Conservation (phyloP, 2,797 vertebrate species). For the Premnoplex brunnescens region DNA sequence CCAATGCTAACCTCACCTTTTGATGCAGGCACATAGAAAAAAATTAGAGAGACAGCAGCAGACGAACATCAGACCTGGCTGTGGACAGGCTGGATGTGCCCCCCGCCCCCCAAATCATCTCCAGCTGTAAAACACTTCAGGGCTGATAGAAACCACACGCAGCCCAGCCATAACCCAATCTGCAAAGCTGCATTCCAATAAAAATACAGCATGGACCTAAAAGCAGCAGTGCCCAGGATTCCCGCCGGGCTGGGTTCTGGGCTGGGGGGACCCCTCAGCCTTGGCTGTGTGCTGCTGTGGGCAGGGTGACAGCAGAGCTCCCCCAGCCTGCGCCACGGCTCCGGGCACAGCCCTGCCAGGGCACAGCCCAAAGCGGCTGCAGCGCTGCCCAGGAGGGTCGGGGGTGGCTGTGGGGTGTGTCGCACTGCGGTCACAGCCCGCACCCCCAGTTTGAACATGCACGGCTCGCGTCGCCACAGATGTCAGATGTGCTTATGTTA, state of each 20-base stretch:
- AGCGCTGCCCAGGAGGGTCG: background rate
- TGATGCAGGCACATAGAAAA: background rate
- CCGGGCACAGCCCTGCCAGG: background rate
- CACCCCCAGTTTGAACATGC: background rate
- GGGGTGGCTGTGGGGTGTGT: constrained; percentile 15
- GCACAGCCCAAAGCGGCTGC: background rate
- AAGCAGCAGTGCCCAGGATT: background rate
- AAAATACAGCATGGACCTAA: background rate
- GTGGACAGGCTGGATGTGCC: background rate
- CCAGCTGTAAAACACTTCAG: constrained; percentile 50
- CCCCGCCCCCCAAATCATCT: constrained; percentile 27
- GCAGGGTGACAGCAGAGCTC: background rate
- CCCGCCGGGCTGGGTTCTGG: background rate
- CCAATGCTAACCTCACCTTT: background rate
- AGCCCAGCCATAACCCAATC: constrained; percentile 28
- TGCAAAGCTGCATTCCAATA: constrained; percentile 48
- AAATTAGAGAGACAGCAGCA: constrained; percentile 1
- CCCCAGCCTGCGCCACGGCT: background rate
- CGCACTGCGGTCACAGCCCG: background rate
- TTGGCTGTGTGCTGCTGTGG: background rate
- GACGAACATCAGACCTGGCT: constrained; percentile 25
- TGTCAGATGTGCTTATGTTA: constrained; percentile 46
- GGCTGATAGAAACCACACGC: constrained; percentile 60
- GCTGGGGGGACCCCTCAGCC: background rate
- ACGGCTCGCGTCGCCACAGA: background rate